Percentiles rank a stretch among this genome's conserved stretches.
These are phyloP conservation scores for Amblyteles armatorius DNA, from an alignment of 2,888 invertebrate species.

Conservation along the genomic window DNA sequence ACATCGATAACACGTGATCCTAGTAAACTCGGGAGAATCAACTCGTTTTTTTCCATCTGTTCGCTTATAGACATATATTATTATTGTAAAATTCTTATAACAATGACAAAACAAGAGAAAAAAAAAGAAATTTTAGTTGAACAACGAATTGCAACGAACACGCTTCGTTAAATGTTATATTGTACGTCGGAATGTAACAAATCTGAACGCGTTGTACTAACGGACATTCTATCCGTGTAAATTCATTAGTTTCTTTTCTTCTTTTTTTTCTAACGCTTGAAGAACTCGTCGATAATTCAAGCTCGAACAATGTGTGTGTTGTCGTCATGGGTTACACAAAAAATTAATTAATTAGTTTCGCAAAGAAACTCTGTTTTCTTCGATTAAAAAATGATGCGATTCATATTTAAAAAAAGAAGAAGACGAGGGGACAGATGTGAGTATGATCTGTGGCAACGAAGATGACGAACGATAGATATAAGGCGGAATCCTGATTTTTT, in stretches of 20 bases:
- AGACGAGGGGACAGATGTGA: conserved; percentile 57
- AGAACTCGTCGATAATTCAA: conserved; percentile 40
- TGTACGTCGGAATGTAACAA: conserved; percentile 66
- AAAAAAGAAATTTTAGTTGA: not conserved
- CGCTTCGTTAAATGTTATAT: conserved; percentile 45
- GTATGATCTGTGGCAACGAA: conserved; percentile 41
- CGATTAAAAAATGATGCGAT: conserved; percentile 10
- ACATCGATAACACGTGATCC: conserved; percentile 24
- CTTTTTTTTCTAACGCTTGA: conserved; percentile 16
- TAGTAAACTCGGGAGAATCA: conserved; percentile 27
- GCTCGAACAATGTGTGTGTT: conserved; percentile 18
- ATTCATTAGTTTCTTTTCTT: conserved; percentile 12
- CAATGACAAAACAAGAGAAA: conserved; percentile 42
- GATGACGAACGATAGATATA: conserved; percentile 67
- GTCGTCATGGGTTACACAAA: conserved; percentile 39
- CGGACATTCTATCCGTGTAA: conserved; percentile 27
- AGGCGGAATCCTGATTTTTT: conserved; percentile 71
- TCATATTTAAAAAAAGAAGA: conserved; percentile 30
- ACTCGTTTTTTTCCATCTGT: not conserved
- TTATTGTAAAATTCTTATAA: conserved; percentile 49
- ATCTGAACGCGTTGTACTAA: conserved; percentile 23
- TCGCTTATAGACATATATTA: conserved; percentile 26
- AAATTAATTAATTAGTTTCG: conserved; percentile 16
- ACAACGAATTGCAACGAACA: conserved; percentile 45
- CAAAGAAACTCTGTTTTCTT: not conserved